These are phyloP conservation scores for Lophotriccus pileatus DNA, from an alignment of 2,797 vertebrate genomes.

Conservation along the genomic window DNA sequence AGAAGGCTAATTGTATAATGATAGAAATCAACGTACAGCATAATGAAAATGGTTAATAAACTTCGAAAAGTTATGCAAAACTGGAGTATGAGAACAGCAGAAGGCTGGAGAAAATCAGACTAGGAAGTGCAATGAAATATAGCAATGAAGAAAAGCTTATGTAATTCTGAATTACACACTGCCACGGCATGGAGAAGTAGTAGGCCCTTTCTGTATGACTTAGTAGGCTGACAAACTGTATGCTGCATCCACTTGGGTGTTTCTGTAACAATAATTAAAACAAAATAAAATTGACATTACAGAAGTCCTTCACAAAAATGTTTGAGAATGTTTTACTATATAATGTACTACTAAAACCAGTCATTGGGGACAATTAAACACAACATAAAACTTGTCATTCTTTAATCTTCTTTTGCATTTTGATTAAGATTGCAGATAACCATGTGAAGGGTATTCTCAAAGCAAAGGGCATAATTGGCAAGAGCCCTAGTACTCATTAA, in stretches of 20 bases:
- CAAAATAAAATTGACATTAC: conserved; percentile 27
- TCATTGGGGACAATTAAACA: conserved; percentile 19
- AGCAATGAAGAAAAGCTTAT: conserved; percentile 38
- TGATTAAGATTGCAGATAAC: conserved; percentile 50
- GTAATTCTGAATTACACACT: conserved; percentile 8
- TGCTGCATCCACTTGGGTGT: background rate
- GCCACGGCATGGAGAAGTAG: background rate
- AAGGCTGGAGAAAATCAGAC: conserved; percentile 25
- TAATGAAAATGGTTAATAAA: conserved; percentile 38
- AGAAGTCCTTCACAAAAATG: conserved; percentile 25
- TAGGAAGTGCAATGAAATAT: conserved; percentile 23
- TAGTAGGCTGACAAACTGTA: background rate
- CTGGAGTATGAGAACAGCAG: background rate
- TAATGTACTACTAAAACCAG: background rate
- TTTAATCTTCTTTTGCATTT: conserved; percentile 47
- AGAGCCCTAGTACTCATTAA: conserved; percentile 25
- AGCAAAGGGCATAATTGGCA: conserved; percentile 21
- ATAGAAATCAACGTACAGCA: background rate
- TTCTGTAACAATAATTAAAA: conserved; percentile 32
- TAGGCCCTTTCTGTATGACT: background rate
- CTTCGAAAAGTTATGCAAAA: conserved; percentile 33
- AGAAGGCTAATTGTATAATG: background rate
- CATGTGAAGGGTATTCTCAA: conserved; percentile 38
- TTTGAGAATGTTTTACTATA: conserved; percentile 34
- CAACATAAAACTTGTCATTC: conserved; percentile 8